These are phyloP conservation scores for Labia minor DNA, from an alignment of 2,888 invertebrate genomes.

Conservation along the genomic window DNA sequence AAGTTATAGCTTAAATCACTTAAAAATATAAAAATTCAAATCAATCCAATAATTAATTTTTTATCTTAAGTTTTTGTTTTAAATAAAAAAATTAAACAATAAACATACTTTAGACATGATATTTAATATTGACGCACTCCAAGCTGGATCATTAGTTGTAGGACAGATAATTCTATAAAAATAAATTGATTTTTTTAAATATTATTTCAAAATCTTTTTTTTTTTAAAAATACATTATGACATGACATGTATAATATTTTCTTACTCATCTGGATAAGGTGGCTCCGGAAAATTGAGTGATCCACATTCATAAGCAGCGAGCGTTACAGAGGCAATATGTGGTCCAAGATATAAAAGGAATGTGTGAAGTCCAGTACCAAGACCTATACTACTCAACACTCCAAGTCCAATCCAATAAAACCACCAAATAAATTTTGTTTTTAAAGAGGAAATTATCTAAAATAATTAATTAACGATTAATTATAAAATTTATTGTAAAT, in stretches of 20 bases:
- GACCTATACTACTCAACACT: constrained; percentile 90
- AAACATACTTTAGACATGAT: constrained; percentile 71
- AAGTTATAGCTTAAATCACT: too few relatives aligned
- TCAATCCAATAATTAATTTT: too few relatives aligned
- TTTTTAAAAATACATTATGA: too few relatives aligned
- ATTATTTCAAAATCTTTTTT: too few relatives aligned
- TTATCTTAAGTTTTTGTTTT: constrained; percentile 40
- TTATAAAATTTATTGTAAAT: not conserved
- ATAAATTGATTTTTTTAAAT: too few relatives aligned
- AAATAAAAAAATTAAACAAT: constrained; percentile 13
- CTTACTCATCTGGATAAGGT: constrained; percentile 94
- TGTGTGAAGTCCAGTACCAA: constrained; percentile 97
- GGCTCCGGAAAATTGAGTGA: constrained; percentile 91
- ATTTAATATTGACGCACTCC: constrained; percentile 70
- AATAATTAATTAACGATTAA: constrained; percentile 20
- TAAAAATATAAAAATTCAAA: too few relatives aligned
- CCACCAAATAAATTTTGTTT: constrained; percentile 50
- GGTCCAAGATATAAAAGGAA: constrained; percentile 98
- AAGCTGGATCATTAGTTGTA: constrained; percentile 47
- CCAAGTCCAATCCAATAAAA: constrained; percentile 89
- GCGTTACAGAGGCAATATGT: constrained; percentile 93
- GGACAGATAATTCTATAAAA: constrained; percentile 81
- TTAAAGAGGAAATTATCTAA: constrained; percentile 23
- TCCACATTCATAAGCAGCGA: constrained; percentile 96
- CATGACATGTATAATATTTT: too few relatives aligned